Percentiles rank a stretch among this genome's conserved stretches.
Conservation (phyloP, 2,888 invertebrate species). For the Imbricaverruca yamaguchii region DNA sequence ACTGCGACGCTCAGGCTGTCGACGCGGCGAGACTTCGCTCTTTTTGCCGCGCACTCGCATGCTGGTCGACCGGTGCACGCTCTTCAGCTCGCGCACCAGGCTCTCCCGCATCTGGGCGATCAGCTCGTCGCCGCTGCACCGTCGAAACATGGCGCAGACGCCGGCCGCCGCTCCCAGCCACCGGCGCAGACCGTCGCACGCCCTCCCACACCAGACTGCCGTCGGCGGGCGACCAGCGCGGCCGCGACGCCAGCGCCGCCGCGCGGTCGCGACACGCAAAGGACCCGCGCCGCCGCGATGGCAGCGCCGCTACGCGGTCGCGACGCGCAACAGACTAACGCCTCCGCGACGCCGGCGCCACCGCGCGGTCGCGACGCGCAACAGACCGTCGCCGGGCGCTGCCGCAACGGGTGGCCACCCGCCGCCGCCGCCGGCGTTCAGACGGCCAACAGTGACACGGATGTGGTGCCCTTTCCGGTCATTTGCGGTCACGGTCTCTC, state of each 20-base stretch:
- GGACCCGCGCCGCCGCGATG: neutral
- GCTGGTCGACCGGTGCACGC: slow-evolving; percentile 4
- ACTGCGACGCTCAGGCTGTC: no score
- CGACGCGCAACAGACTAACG: neutral
- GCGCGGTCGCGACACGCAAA: neutral
- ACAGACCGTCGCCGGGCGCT: neutral
- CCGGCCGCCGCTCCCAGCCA: neutral
- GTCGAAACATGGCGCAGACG: neutral
- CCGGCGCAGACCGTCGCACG: neutral
- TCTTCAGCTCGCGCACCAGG: slow-evolving; percentile 20
- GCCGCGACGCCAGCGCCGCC: neutral
- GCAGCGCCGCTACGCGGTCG: neutral
- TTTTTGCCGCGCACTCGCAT: neutral
- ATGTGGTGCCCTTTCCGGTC: neutral
- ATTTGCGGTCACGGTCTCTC: neutral
- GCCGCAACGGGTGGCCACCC: neutral
- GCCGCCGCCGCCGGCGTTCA: no score
- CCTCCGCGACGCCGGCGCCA: neutral
- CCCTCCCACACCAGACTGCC: neutral
- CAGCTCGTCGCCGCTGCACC: neutral
- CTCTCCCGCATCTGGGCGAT: slow-evolving; percentile 11
- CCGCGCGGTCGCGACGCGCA: neutral
- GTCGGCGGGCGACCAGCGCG: neutral
- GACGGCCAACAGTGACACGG: neutral
- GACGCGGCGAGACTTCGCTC: no score